Conservation (phyloP, 2,797 vertebrate genomes). For the Enteromius fasciolatus region DNA sequence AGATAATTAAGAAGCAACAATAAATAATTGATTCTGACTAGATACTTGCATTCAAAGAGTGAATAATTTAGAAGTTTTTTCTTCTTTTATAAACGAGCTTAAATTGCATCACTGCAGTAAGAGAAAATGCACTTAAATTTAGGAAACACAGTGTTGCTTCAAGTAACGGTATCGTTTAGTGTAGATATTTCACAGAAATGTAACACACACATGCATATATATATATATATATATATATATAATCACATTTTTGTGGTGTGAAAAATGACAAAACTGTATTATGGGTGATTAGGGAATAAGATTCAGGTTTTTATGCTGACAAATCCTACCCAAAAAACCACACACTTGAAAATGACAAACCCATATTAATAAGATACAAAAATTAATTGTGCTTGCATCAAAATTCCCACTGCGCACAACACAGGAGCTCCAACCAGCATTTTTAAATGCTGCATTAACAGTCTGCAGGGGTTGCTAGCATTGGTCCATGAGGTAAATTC, state of each 20-base stretch:
- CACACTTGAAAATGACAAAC: conserved; percentile 5
- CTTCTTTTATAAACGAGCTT: not conserved
- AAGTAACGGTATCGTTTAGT: not conserved
- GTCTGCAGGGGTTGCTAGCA: conserved; percentile 1
- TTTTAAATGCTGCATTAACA: conserved; percentile 26
- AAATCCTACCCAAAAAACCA: not conserved
- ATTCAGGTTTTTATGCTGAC: not conserved
- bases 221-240: too few species aligned
- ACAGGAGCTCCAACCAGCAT: not conserved
- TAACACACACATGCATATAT: too few species aligned
- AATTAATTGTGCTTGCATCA: not conserved
- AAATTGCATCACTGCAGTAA: too few species aligned
- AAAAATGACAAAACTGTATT: not conserved
- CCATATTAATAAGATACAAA: conserved; percentile 12
- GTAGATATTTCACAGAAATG: not conserved
- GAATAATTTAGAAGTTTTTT: not conserved
- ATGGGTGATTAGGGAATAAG: not conserved
- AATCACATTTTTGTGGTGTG: not conserved
- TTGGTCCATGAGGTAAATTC: conserved; percentile 1
- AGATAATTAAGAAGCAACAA: not conserved
- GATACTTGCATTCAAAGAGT: not conserved
- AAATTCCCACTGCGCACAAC: not conserved
- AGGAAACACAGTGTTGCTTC: not conserved
- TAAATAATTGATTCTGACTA: not conserved
- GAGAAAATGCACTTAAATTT: not conserved